Evolutionary conservation across 2,797 vertebrate species (phyloP), one percentile per base, ranked within the genome.

Genomic region (Threskiornis aethiopicus): DNA sequence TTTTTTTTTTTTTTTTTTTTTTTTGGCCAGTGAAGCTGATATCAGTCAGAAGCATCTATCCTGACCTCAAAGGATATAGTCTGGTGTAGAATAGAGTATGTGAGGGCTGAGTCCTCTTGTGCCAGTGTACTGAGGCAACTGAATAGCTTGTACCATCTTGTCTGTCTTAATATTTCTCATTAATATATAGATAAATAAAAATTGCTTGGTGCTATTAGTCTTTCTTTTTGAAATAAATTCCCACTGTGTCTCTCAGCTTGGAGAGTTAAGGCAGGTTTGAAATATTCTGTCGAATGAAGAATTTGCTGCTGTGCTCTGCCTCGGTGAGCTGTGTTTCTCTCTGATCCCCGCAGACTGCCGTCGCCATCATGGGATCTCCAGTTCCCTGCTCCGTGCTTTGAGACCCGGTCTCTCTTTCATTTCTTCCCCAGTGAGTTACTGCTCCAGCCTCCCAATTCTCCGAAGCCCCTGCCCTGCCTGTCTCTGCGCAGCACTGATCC

Each of bases 351-450:
- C 57, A 28, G 76, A 33, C 28, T 13, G 37, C 20, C 3, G 5
- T 0, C 6, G 6, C 58, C 41, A 8, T 5, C 0, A 0, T 0
- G 16, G 75, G 35, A 52, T 62, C 72, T 57, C 69, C 61, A 7
- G 66, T 8, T 95, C 90, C 91, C 93, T n/a, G 41, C 76, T 57
- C 1, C 0, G 87, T 55, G 94, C 62, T 78, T 75, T 78, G 87
- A 67, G 88, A 42, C 33, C 29, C 10, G 1, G 2, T 3, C 41
- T 81, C 20, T 49, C 78, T 86, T 86, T 93, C 85, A 51, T 73
- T 90, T 17, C 76, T 26, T 51, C 66, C 65, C 58, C 22, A 7
- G 42, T 5, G 75, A 29, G 13, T 9, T 42, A 1, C 55, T 44
- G 66, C 14, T 85, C 3, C 87, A 69, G 70, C 81, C 64, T 82